These are phyloP conservation scores for Lamprotornis superbus DNA, from an alignment of 2,113 vertebrate genomes.

Conservation along the genomic window DNA sequence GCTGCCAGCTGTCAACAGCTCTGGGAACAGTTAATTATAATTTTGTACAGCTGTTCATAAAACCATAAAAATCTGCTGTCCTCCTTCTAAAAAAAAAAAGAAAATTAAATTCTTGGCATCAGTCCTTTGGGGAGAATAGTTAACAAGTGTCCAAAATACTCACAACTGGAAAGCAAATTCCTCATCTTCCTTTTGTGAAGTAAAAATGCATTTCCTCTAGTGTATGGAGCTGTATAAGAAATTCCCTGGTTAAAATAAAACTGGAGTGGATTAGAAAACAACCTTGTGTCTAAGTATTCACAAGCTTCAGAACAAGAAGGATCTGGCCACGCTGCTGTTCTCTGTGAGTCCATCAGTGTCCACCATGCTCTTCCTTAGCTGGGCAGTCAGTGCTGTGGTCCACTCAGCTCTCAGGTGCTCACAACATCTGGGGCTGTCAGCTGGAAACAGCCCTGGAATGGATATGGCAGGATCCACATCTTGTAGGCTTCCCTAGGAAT, in stretches of 20 bases:
- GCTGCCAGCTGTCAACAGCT: slow-evolving; percentile 43
- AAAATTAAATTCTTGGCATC: not conserved
- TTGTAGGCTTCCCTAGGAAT: not conserved
- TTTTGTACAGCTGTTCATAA: slow-evolving; percentile 45
- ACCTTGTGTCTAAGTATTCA: not conserved
- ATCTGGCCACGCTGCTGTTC: not conserved
- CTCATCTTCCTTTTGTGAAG: not conserved
- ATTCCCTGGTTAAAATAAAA: not conserved
- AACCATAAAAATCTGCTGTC: not conserved
- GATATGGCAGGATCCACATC: not conserved
- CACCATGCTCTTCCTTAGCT: not conserved
- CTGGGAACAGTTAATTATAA: slow-evolving; percentile 41
- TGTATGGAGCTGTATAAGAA: not conserved
- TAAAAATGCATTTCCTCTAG: slow-evolving; percentile 36
- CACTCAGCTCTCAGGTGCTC: not conserved
- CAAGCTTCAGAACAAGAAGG: not conserved
- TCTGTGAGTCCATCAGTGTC: not conserved
- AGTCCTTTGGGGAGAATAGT: not conserved
- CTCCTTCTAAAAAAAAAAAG: not conserved
- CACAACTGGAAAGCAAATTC: not conserved
- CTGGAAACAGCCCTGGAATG: not conserved
- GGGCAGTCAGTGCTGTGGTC: not conserved
- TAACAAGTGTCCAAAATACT: slow-evolving; percentile 9
- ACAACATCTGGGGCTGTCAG: not conserved
- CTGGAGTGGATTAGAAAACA: not conserved